A percentile compares a stretch with the other conserved stretches of the same genome.
phyloP scores from a whole-genome alignment of 2,797 vertebrate genomes.

The Pangasius krempfi region DNA sequence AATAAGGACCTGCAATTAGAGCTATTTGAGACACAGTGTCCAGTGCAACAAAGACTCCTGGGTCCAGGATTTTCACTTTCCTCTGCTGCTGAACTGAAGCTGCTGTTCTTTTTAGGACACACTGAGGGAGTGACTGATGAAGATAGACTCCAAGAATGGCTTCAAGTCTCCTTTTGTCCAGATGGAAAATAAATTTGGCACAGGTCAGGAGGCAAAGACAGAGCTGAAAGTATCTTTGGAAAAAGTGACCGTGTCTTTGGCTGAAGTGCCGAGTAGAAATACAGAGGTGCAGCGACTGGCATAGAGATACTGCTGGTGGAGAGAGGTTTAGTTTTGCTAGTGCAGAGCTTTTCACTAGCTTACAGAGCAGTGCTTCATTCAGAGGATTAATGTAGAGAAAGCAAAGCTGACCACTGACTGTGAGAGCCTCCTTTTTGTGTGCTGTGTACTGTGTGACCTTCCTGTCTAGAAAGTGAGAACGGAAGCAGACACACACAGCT shows the following conservation, averaged over 20 bases:
- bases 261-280: slow-evolving; percentile 42
- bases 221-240: slow-evolving; percentile 48
- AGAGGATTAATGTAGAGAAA: slow-evolving; percentile 29
- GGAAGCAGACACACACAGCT: slow-evolving; percentile 25
- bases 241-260: slow-evolving; percentile 48
- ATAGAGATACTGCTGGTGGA: slow-evolving; percentile 15
- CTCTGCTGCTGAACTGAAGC: not conserved
- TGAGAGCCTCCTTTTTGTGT: slow-evolving; percentile 28
- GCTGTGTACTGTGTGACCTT: slow-evolving; percentile 38
- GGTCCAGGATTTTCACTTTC: slow-evolving; percentile 1
- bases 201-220: slow-evolving; percentile 42
- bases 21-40: slow-evolving; percentile 14
- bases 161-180: slow-evolving; percentile 46
- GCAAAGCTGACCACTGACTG: slow-evolving; percentile 15
- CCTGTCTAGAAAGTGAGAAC: slow-evolving; percentile 5
- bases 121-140: not conserved
- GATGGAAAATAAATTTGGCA: slow-evolving; percentile 55
- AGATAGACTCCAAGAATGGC: slow-evolving; percentile 12
- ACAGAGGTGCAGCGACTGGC: slow-evolving; percentile 45
- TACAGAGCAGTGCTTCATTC: slow-evolving; percentile 33
- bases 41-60: not conserved
- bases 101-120: slow-evolving; percentile 9
- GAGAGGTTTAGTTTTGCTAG: slow-evolving; percentile 24
- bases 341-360: slow-evolving; percentile 15
- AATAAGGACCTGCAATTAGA: slow-evolving; percentile 36